Base-by-base conservation (phyloP, 2,888 invertebrate genomes). In the Leptogaster cylindrica region DNA sequence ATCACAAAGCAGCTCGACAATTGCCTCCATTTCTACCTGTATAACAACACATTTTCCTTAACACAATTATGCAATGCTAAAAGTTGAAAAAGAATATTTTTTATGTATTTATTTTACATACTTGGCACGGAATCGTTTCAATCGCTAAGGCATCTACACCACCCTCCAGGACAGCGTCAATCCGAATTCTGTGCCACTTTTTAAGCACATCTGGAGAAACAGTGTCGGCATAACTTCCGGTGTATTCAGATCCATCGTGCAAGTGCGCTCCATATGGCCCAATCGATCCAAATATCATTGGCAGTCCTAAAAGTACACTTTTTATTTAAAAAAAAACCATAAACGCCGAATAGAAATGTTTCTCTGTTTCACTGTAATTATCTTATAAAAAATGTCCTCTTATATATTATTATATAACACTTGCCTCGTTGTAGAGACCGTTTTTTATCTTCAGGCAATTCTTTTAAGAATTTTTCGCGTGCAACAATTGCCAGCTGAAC, bases 201-300 rank as follows among this genome's bases (percentile, higher is more conserved):
- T 86, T 87, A 78, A 97, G 87, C 44, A 85, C 85, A 83, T 89
- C 83, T 27, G 83, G 81, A 2, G 88, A 78, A 1, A 90, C 87
- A 64, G 82, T 86, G 70, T 88, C 86, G 0, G 88, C 89, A 77
- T 93, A 93, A 69, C 85, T 85, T 14, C 97, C 97, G n/a, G 88
- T 89, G 78, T 97, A 97, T 78, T 97, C 97, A 0, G 96, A 96
- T 8, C 92, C 92, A 79, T 97, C 94, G 76, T 91, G 90, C 33
- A 95, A 83, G 74, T 88, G 90, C 0, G 96, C 96, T 0, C 96
- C 97, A 78, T 93, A 97, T 0, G 97, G 94, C 0, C 97, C 97
- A 69, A 96, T 89, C 0, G 95, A 93, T 0, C 94, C 97, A 18
- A 92, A 93, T 50, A 97, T 85, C 73, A 89, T 77, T 8, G 92